Evolutionary conservation across 2,797 vertebrate species (phyloP).

Genomic region (Sphenopsis melanotis): DNA sequence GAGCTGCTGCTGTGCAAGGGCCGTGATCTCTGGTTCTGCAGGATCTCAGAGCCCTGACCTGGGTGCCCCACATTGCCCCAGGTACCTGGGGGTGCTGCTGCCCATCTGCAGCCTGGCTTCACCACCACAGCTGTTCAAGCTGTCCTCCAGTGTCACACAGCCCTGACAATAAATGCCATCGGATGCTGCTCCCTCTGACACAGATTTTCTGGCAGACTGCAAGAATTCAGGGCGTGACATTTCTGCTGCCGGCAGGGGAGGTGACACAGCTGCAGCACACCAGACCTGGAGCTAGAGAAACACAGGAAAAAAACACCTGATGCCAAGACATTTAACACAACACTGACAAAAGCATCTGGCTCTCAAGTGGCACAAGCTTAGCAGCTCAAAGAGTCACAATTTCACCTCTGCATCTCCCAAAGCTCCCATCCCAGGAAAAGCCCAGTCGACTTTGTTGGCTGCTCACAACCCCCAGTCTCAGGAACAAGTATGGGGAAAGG

Average conservation of each 20-base stretch:
- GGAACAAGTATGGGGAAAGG: background rate
- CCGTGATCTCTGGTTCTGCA: background rate
- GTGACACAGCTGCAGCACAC: background rate
- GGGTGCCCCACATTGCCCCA: background rate
- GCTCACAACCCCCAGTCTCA: background rate
- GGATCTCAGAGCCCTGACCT: background rate
- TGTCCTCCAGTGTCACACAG: background rate
- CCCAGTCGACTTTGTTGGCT: background rate
- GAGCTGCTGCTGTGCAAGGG: background rate
- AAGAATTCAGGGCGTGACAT: accelerated
- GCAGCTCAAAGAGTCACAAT: background rate
- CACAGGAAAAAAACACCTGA: accelerated
- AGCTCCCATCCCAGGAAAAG: background rate
- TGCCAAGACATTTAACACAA: background rate
- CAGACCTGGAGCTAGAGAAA: accelerated
- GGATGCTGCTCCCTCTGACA: background rate
- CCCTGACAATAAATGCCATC: background rate
- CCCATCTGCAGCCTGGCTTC: background rate
- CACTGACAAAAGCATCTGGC: background rate
- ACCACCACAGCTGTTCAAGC: background rate
- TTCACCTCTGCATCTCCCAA: background rate
- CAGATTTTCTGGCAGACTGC: background rate
- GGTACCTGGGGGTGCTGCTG: background rate
- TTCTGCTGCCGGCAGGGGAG: background rate
- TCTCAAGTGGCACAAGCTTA: background rate